These are phyloP conservation scores for Danaus melanippus DNA, from an alignment of 1,140 invertebrate genomes.

Conservation along the genomic window DNA sequence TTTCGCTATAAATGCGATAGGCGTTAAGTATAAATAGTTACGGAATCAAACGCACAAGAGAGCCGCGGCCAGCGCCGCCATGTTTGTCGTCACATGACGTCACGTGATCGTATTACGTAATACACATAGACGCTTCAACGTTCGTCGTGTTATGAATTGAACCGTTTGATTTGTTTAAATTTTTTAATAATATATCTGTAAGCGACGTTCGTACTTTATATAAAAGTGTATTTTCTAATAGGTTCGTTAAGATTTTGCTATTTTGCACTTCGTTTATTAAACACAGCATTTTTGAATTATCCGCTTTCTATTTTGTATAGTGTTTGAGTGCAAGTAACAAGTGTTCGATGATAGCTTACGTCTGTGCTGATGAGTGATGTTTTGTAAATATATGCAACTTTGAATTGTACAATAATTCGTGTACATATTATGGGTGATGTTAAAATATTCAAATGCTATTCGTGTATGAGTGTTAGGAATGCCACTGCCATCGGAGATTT, in stretches of 20 bases:
- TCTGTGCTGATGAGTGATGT: conserved; percentile 28
- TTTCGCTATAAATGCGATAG: too few relatives aligned
- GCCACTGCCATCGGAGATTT: conserved; percentile 59
- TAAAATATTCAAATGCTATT: conserved; percentile 61
- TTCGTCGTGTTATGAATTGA: too few relatives aligned
- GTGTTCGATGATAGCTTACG: too few relatives aligned
- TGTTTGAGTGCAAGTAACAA: conserved; percentile 25
- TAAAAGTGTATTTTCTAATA: conserved; percentile 13
- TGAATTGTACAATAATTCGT: conserved; percentile 50
- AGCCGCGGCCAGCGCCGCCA: conserved; percentile 17
- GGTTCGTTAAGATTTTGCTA: conserved; percentile 7
- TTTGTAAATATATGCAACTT: conserved; percentile 68
- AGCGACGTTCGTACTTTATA: too few relatives aligned
- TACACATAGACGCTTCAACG: too few relatives aligned
- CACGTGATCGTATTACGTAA: too few relatives aligned
- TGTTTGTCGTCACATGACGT: conserved; percentile 5
- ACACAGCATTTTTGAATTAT: conserved; percentile 11
- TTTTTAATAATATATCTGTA: too few relatives aligned
- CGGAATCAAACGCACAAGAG: conserved; percentile 25
- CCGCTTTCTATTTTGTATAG: conserved; percentile 11
- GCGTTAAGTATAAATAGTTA: not conserved
- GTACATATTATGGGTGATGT: conserved; percentile 56
- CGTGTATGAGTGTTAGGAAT: conserved; percentile 61
- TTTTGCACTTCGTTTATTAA: conserved; percentile 26
- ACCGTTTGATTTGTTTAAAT: too few relatives aligned